Conservation (phyloP, 2,113 vertebrate species). For the Trogon melanurus region DNA sequence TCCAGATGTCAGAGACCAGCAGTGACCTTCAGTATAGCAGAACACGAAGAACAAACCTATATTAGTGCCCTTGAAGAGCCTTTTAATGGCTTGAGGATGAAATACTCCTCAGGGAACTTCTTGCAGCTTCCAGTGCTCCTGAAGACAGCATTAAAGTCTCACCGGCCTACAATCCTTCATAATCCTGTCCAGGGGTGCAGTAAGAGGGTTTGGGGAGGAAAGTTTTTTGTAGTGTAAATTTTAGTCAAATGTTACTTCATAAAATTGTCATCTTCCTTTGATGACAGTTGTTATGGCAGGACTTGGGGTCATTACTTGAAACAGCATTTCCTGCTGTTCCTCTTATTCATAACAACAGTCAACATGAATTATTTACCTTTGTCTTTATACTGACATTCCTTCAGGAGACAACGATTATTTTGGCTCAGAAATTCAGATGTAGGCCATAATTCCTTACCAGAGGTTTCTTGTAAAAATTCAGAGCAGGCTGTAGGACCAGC, state of each 20-base stretch:
- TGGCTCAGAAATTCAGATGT: constrained; percentile 4
- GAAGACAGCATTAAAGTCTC: background rate
- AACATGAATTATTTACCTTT: constrained; percentile 20
- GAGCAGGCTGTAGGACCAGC: background rate
- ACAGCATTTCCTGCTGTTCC: background rate
- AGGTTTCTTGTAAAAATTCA: background rate
- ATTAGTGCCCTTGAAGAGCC: rapidly evolving
- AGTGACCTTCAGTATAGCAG: background rate
- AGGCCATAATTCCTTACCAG: background rate
- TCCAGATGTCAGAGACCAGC: background rate
- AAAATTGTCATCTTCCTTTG: background rate
- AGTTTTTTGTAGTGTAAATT: background rate
- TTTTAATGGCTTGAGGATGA: background rate
- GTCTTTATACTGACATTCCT: constrained; percentile 8
- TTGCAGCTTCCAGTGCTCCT: background rate
- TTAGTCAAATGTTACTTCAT: background rate
- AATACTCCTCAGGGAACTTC: background rate
- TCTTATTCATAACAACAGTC: background rate
- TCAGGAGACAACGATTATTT: background rate
- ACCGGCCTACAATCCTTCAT: background rate
- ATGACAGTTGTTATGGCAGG: background rate
- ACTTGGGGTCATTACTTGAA: background rate
- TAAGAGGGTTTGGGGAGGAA: background rate
- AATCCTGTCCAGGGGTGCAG: background rate
- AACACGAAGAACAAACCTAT: background rate